Base-by-base conservation (phyloP, 2,113 vertebrate genomes). In the Phyllopteryx taeniolatus region DNA sequence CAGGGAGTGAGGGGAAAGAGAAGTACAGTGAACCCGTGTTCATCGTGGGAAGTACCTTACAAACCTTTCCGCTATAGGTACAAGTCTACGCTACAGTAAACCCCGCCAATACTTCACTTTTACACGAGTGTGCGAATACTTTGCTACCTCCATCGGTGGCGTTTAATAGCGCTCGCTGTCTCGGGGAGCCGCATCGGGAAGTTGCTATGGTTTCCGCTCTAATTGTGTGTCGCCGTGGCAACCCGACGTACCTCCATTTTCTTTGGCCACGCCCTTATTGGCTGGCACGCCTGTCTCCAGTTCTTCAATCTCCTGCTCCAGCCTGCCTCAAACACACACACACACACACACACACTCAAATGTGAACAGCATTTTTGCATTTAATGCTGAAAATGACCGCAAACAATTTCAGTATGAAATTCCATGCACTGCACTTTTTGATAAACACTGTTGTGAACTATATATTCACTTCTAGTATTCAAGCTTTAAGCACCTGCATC, bases 261-360 rank as follows among this genome's bases (percentile, higher is more conserved):
- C 91, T 72, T 90, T 91, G 71, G 83, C 83, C 43, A 79, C 80
- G 72, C 82, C 92, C 90, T 1, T 83, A 83, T 68, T 90, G 54
- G 72, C 85, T 0, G 91, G 86, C 12, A 83, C 83, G 0, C 92
- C 85, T 0, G 90, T 95, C 89, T 99, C 97, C 83, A 99, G 91
- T 0, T 82, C 88, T 71, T 97, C 96, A 9, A 99, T 93, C 83
- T 97, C 96, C 83, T 92, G 93, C 88, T 97, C 96, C 82, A 98
- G 90, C 90, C 96, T 98, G 86, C 33, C 22, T 68, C 71, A 71
- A 12, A 78, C 22, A 76, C 57, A 77, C 63, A 76, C 71, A 76
- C 64, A 73, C 27, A 70, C 10, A 54, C n/a, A 76, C 53, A 44
- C 20, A 27, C 27, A 27, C 27, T 27, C 27, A 54, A n/a, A 54